phyloP scores from a whole-genome alignment of 2,797 vertebrate species.

The Sebastes itinus region DNA sequence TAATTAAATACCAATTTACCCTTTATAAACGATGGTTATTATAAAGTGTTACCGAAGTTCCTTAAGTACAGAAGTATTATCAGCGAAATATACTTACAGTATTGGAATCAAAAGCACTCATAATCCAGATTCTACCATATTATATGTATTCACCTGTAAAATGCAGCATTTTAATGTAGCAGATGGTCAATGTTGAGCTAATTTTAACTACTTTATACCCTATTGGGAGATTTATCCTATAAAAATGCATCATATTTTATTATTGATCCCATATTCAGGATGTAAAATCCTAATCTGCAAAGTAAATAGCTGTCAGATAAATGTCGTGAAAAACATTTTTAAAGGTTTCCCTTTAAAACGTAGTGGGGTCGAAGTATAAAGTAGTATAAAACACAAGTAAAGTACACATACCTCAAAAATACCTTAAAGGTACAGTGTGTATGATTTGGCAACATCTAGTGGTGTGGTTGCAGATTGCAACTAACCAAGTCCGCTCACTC shows the following conservation, averaged over 20 bases:
- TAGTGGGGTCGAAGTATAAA: background rate
- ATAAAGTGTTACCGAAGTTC: no score
- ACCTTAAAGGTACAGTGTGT: no score
- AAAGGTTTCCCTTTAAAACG: background rate
- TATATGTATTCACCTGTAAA: no score
- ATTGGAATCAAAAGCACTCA: background rate
- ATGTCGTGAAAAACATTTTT: background rate
- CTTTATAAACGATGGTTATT: no score
- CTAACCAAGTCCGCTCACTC: no score
- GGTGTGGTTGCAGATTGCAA: no score
- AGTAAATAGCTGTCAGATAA: background rate
- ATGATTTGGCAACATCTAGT: no score
- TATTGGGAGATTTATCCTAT: background rate
- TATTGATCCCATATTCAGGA: background rate
- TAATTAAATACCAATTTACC: no score
- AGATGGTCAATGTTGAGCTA: no score
- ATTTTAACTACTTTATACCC: background rate
- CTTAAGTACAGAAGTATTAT: background rate
- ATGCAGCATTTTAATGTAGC: no score
- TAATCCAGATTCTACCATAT: background rate
- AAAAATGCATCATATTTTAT: background rate
- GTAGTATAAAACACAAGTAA: background rate
- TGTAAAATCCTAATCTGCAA: background rate
- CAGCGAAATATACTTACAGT: background rate
- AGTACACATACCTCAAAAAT: background rate